Evolutionary conservation across 2,888 invertebrate genomes (phyloP), one percentile per base, ranked within the genome.

Genomic region (Ormyrus nitidulus): DNA sequence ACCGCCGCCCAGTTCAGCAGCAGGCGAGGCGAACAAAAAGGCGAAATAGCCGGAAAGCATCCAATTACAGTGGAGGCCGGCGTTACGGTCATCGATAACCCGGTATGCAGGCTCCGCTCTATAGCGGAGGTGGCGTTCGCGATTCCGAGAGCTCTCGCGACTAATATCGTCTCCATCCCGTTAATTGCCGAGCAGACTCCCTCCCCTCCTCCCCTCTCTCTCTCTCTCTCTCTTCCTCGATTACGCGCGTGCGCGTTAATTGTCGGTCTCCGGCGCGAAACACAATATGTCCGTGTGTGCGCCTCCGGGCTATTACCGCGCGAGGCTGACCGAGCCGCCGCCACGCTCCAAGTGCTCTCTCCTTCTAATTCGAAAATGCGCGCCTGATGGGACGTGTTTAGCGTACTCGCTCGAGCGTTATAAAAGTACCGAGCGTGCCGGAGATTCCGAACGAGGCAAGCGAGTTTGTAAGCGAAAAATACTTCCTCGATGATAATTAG

Each of bases 361-460:
- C 68, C 76, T 66, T 80, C 68, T 76, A 72, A 80, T 80, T 80
- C 68, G 80, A 72, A 76, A 72, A 72, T 61, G 68, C 44, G 74
- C 11, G 51, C 10, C 9, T 8, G 61, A 56, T 11, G 19, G 19
- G 19, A 19, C 19, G 19, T 19, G 19, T 19, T 19, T 19, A 19
- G 19, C 19, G 19, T 19, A 19, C 19, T 19, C 19, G 19, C 19
- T 1, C 19, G 19, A 2, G 19, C 19, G 19, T n/a, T n/a, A n/a
- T 19, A 19, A 19, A 19, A 19, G 19, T 19, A 19, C 19, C 19
- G 19, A 19, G 19, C 19, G 19, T 19, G 19, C 19, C 19, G 1
- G 19, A 1, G 19, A 19, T 19, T 19, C 19, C 19, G 1, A 19
- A 19, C 19, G 1, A 19, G 1, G 19, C 19, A 19, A 19, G 1